These are phyloP conservation scores for Bradysia coprophila DNA, from an alignment of 1,140 invertebrate species.

Conservation along the genomic window DNA sequence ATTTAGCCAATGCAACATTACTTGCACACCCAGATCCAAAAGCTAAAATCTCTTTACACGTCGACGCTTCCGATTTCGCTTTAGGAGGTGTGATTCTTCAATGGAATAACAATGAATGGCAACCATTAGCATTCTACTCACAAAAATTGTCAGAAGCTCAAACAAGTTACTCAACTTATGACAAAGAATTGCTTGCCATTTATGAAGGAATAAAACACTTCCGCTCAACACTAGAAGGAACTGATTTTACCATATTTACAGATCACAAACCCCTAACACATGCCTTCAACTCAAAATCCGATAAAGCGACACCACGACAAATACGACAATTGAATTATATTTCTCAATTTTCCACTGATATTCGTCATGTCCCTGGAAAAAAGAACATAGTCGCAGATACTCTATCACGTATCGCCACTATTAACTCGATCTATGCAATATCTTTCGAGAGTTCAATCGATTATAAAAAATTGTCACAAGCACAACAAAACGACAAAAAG, in stretches of 20 bases:
- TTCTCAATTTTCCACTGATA: conserved; percentile 11
- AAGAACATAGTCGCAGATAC: conserved; percentile 11
- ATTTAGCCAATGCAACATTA: conserved; percentile 7
- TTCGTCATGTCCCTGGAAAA: conserved; percentile 12
- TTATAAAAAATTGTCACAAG: not conserved
- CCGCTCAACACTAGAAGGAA: conserved; percentile 13
- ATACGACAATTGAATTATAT: conserved; percentile 13
- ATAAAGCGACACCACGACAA: conserved; percentile 9
- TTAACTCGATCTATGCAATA: not conserved
- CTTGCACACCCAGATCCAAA: conserved; percentile 1
- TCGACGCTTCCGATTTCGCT: conserved; percentile 7
- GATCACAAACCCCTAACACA: conserved; percentile 24
- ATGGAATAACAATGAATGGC: conserved; percentile 4
- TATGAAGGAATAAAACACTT: conserved; percentile 17
- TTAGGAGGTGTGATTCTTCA: conserved; percentile 10
- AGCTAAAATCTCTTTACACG: conserved; percentile 1
- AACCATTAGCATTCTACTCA: conserved; percentile 14
- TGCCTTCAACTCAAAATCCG: conserved; percentile 7
- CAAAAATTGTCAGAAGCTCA: conserved; percentile 8
- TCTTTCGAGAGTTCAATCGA: not conserved
- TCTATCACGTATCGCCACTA: conserved; percentile 7
- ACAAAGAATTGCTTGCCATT: conserved; percentile 18
- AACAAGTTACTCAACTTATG: conserved; percentile 14
- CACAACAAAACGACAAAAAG: not conserved
- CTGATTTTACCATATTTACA: conserved; percentile 14